Evolutionary conservation across 2,113 vertebrate species (phyloP).

Genomic region (Tor tambroides): DNA sequence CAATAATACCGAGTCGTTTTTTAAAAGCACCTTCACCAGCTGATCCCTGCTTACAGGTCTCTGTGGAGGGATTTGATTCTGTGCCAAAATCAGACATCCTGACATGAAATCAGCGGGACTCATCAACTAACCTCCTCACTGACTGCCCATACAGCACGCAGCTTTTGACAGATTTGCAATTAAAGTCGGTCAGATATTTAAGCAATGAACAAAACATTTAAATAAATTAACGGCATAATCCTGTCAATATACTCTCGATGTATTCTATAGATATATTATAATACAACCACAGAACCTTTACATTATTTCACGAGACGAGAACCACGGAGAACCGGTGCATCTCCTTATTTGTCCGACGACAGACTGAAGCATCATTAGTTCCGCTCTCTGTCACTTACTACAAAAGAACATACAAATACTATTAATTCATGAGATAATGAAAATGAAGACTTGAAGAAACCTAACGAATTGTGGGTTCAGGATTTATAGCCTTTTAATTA

Average conservation of each 20-base stretch:
- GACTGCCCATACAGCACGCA: background rate
- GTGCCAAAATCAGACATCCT: conserved; percentile 54
- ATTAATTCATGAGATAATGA: background rate
- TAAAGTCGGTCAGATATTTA: background rate
- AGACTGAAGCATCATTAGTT: background rate
- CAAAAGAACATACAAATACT: background rate
- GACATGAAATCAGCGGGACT: background rate
- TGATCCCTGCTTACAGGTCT: background rate
- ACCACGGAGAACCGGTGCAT: background rate
- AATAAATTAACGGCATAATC: background rate
- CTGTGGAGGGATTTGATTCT: background rate
- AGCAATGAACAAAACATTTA: background rate
- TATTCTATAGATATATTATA: background rate
- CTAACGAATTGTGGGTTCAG: background rate
- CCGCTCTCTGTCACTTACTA: background rate
- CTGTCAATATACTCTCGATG: background rate
- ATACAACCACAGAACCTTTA: background rate
- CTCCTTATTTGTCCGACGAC: background rate
- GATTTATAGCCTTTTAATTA: background rate
- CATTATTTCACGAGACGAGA: background rate
- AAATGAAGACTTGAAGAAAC: background rate
- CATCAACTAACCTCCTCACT: background rate
- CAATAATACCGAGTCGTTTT: conserved; percentile 75
- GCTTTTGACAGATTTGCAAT: background rate
- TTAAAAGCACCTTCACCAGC: background rate